Conservation (phyloP, 1,140 invertebrate species). For the Teleopsis dalmanni region DNA sequence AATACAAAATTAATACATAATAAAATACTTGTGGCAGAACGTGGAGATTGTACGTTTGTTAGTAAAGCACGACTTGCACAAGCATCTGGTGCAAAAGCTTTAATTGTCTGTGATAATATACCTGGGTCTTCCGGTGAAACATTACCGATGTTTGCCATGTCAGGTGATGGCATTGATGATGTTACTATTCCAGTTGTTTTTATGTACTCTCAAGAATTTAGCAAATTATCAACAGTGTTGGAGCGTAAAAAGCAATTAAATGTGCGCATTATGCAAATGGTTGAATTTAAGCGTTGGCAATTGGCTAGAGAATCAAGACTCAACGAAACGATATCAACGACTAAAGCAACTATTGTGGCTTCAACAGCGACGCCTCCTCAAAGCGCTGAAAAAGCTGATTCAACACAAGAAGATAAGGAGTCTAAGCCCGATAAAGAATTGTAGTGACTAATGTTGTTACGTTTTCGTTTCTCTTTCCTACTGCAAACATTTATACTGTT, state of each 20-base stretch:
- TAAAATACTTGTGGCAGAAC: slow-evolving; percentile 74
- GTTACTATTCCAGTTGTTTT: slow-evolving; percentile 87
- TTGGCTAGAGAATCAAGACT: slow-evolving; percentile 25
- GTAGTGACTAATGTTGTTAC: slow-evolving; percentile 32
- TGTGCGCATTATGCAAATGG: slow-evolving; percentile 39
- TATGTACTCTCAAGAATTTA: slow-evolving; percentile 68
- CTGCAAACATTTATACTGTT: no score
- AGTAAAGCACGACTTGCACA: slow-evolving; percentile 87
- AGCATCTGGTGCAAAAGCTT: slow-evolving; percentile 71
- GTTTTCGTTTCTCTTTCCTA: no score
- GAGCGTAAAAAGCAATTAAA: slow-evolving; percentile 17
- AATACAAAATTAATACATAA: slow-evolving; percentile 58
- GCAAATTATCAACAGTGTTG: slow-evolving; percentile 23
- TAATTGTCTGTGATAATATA: slow-evolving; percentile 79
- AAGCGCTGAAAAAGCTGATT: no score
- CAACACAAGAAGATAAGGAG: slow-evolving; percentile 14
- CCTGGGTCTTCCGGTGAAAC: slow-evolving; percentile 61
- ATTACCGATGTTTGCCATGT: slow-evolving; percentile 90
- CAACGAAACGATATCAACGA: background rate
- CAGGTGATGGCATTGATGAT: slow-evolving; percentile 82
- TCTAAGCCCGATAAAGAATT: slow-evolving; percentile 35
- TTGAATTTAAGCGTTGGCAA: slow-evolving; percentile 41
- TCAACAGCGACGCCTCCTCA: background rate
- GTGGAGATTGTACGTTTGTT: slow-evolving; percentile 92
- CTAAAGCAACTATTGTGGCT: background rate